phyloP scores from a whole-genome alignment of 1,140 invertebrate genomes.

The Sesamia nonagrioides region DNA sequence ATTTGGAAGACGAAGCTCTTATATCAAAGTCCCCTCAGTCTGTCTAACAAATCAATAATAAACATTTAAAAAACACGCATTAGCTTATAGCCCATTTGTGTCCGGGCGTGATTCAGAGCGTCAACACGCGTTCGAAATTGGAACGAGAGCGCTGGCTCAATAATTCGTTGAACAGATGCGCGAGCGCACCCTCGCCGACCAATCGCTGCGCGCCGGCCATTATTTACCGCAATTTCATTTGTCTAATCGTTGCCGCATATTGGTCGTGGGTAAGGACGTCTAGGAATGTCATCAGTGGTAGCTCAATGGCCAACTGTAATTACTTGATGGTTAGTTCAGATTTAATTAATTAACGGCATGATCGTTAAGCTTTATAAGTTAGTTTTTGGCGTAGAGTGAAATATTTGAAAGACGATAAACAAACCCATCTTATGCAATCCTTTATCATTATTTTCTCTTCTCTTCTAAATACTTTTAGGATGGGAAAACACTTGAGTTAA shows the following conservation, averaged over 20 bases:
- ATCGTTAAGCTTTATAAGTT: not conserved
- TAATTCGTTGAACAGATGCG: slow-evolving; percentile 80
- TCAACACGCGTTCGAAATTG: slow-evolving; percentile 51
- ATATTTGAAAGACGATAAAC: no score
- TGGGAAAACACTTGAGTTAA: no score
- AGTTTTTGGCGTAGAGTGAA: no score
- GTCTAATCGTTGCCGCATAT: slow-evolving; percentile 58
- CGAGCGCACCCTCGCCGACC: slow-evolving; percentile 57
- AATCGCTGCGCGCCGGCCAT: slow-evolving; percentile 53
- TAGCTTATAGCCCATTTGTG: slow-evolving; percentile 46
- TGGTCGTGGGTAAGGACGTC: slow-evolving; percentile 45
- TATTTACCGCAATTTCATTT: slow-evolving; percentile 70
- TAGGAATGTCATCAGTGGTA: slow-evolving; percentile 16
- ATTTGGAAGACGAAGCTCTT: not conserved
- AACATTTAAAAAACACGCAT: slow-evolving; percentile 39
- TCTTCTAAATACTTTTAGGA: no score
- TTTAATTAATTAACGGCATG: not conserved
- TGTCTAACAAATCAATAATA: slow-evolving; percentile 15
- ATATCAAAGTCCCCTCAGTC: slow-evolving; percentile 11
- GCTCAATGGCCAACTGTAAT: not conserved
- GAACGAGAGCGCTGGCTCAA: slow-evolving; percentile 45
- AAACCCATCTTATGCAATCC: no score
- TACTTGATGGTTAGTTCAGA: slow-evolving; percentile 13
- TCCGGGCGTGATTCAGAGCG: slow-evolving; percentile 44
- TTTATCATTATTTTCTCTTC: no score